Conservation (phyloP, 2,113 vertebrate genomes). For the Callionymus lyra region DNA sequence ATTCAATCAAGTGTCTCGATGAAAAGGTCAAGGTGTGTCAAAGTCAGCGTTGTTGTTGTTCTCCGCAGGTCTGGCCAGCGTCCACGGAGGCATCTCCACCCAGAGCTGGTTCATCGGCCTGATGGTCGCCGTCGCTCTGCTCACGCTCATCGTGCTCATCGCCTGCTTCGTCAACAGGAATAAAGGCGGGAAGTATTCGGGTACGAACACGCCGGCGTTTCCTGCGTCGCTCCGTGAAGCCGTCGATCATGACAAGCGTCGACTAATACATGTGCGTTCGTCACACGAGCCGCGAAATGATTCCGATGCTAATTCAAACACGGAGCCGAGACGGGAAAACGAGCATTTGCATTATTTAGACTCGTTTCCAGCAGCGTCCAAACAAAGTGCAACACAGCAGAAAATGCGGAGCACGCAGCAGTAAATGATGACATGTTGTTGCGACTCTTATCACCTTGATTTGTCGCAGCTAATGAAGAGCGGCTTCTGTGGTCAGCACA, state of each 20-base stretch:
- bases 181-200: conserved; percentile 94
- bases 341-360: conserved; percentile 24
- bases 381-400: conserved; percentile 33
- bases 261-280: conserved; percentile 5
- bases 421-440: conserved; percentile 32
- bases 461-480: conserved; percentile 45
- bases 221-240: neutral
- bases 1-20: conserved; percentile 52
- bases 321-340: conserved; percentile 31
- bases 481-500: conserved; percentile 37
- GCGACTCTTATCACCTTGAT: conserved; percentile 41
- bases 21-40: conserved; percentile 52
- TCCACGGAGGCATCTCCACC: conserved; percentile 81
- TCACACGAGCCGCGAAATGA: conserved; percentile 2
- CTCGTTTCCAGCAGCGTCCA: conserved; percentile 11
- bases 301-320: conserved; percentile 37
- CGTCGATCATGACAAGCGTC: conserved; percentile 22
- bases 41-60: conserved; percentile 47
- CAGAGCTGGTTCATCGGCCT: conserved; percentile 96
- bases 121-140: conserved; percentile 89
- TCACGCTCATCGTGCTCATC: conserved; percentile 83
- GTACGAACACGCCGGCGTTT: too few species aligned
- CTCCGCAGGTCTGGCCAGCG: conserved; percentile 75
- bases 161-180: conserved; percentile 94
- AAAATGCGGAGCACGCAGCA: conserved; percentile 42